Evolutionary conservation across 2,113 vertebrate genomes (phyloP).

Genomic region (Scytalopus superciliaris): DNA sequence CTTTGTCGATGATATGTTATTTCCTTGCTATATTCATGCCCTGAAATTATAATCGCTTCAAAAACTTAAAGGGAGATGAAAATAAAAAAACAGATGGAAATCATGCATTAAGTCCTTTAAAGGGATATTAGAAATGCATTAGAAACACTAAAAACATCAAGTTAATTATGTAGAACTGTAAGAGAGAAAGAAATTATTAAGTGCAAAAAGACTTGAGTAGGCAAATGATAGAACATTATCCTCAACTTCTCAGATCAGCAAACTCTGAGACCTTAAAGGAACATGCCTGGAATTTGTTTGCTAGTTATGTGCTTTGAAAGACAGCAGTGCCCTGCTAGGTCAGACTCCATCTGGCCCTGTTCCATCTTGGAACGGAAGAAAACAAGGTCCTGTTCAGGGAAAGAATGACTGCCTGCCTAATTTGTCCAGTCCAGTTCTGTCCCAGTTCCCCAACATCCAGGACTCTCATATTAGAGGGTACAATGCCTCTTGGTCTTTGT

Average conservation of each 20-base stretch:
- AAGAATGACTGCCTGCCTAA: background rate
- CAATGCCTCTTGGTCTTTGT: background rate
- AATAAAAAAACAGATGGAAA: background rate
- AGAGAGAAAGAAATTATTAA: background rate
- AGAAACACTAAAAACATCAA: background rate
- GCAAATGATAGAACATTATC: background rate
- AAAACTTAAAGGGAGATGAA: background rate
- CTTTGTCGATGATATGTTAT: background rate
- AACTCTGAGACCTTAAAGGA: background rate
- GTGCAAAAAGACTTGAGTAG: background rate
- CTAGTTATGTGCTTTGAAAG: background rate
- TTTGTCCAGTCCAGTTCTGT: background rate
- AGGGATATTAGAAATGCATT: background rate
- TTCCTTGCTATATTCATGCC: background rate
- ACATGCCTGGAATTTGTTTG: background rate
- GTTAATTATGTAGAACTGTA: conserved; percentile 2
- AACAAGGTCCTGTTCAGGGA: background rate
- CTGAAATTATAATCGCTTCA: background rate
- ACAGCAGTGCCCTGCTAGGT: background rate
- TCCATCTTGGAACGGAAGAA: background rate
- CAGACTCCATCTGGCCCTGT: background rate
- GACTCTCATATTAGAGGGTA: background rate
- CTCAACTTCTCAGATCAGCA: background rate
- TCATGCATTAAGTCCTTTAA: background rate
- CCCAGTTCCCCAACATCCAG: background rate